Base-by-base conservation (phyloP, 1,140 invertebrate species). In the Saccostrea echinata region DNA sequence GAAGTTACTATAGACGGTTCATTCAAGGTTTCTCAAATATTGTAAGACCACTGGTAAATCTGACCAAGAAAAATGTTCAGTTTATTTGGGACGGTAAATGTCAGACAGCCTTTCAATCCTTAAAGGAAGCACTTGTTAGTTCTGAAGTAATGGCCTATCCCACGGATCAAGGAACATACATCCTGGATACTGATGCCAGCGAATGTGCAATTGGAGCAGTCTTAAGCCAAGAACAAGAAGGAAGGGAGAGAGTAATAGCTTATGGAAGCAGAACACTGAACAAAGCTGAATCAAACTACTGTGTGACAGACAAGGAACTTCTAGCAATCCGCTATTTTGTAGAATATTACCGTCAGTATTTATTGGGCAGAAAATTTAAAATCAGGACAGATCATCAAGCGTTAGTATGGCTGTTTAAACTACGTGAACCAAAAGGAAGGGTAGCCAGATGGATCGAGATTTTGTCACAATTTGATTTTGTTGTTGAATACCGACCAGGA, bases 171-270 rank as follows among this genome's bases (percentile, higher is more conserved):
- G 82, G 68, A 11, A 64, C 68, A 33, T 93, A 91, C 84, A 87
- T 90, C 12, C n/a, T 94, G 18, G 90, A 93, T 27, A 90, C 85
- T 21, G 92, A 93, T 87, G 92, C 90, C 24, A 87, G 86, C 33
- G 91, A 92, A 30, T 18, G 55, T 18, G 93, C 85, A 6, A 85
- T 94, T 21, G n/a, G n/a, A n/a, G n/a, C n/a, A n/a, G n/a, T n/a
- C n/a, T n/a, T n/a, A n/a, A n/a, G n/a, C n/a, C n/a, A n/a, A n/a
- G n/a, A n/a, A n/a, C n/a, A n/a, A n/a, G n/a, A n/a, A n/a, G n/a
- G n/a, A n/a, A n/a, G n/a, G n/a, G n/a, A n/a, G n/a, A n/a, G n/a
- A n/a, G n/a, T n/a, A n/a, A n/a, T n/a, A n/a, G n/a, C n/a, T n/a
- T n/a, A n/a, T n/a, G n/a, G n/a, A n/a, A n/a, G n/a, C n/a, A n/a